Conservation (phyloP, 2,797 vertebrate genomes). For the Huso huso region DNA sequence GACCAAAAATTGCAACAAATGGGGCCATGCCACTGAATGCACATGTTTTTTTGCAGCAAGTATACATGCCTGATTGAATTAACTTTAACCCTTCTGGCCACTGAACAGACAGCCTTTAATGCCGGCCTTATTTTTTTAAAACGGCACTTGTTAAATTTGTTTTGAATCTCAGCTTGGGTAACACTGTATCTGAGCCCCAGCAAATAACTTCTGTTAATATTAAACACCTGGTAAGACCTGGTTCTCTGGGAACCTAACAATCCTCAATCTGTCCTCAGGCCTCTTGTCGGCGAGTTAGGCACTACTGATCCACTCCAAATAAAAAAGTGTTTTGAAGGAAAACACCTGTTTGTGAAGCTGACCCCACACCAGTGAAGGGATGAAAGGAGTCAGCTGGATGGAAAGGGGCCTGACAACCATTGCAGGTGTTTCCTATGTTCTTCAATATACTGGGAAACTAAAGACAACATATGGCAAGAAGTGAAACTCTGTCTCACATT, state of each 20-base stretch:
- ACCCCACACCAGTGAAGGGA: constrained; percentile 51
- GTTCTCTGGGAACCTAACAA: constrained; percentile 37
- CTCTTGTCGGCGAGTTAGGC: constrained; percentile 40
- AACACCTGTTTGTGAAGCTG: constrained; percentile 75
- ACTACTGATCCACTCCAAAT: constrained; percentile 41
- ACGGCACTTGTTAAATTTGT: constrained; percentile 75
- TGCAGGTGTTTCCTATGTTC: constrained; percentile 87
- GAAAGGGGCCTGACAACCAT: constrained; percentile 47
- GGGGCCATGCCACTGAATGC: constrained; percentile 81
- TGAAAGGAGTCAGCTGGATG: constrained; percentile 62
- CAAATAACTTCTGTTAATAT: constrained; percentile 83
- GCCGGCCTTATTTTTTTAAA: constrained; percentile 63
- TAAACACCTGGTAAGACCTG: constrained; percentile 72
- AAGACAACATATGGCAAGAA: constrained; percentile 65
- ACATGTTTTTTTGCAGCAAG: constrained; percentile 70
- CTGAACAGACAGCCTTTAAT: constrained; percentile 70
- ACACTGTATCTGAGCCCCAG: constrained; percentile 61
- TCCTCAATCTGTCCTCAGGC: constrained; percentile 49
- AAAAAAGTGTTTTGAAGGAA: constrained; percentile 62
- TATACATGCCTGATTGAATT: constrained; percentile 85
- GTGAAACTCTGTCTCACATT: constrained; percentile 20
- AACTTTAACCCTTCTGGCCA: constrained; percentile 78
- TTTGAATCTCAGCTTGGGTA: constrained; percentile 57
- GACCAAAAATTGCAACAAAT: constrained; percentile 92
- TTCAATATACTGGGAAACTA: constrained; percentile 44